Evolutionary conservation across 2,888 invertebrate species (phyloP).

Genomic region (Odontocerum albicorne): DNA sequence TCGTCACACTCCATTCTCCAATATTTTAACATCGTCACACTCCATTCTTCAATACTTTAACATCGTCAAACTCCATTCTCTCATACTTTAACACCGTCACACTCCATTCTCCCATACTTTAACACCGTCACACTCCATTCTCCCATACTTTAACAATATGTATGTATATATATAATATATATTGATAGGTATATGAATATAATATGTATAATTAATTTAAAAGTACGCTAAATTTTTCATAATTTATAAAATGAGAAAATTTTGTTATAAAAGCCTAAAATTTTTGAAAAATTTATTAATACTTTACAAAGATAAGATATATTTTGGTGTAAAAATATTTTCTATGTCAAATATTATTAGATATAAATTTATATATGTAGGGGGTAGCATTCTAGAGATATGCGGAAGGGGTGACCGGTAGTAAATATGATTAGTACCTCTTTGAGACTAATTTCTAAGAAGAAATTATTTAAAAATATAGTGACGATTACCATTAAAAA

Average conservation of each 20-base stretch:
- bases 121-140: not conserved
- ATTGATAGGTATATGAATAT: slow-evolving; percentile 6
- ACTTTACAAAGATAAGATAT: slow-evolving; percentile 31
- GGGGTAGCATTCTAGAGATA: not conserved
- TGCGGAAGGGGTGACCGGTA: too few relatives aligned
- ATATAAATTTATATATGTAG: slow-evolving; percentile 39
- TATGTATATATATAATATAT: too few relatives aligned
- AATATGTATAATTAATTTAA: slow-evolving; percentile 10
- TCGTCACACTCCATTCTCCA: not conserved
- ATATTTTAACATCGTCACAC: not conserved
- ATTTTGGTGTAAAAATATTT: slow-evolving; percentile 35
- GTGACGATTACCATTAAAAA: not conserved
- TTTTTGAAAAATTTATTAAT: slow-evolving; percentile 24
- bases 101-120: not conserved
- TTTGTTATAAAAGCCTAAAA: slow-evolving; percentile 28
- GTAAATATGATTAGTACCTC: too few relatives aligned
- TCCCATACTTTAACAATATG: slow-evolving; percentile 1
- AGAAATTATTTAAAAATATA: too few relatives aligned
- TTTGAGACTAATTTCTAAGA: too few relatives aligned
- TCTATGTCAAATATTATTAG: slow-evolving; percentile 32
- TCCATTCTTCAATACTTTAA: not conserved
- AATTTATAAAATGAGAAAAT: slow-evolving; percentile 24
- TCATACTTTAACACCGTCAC: not conserved
- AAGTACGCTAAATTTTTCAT: slow-evolving; percentile 18
- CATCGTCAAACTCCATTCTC: not conserved